A percentile compares a stretch with the other conserved stretches of the same genome.
Evolutionary conservation across 2,113 vertebrate species (phyloP).

Genomic region (Colistium nudipinnis): DNA sequence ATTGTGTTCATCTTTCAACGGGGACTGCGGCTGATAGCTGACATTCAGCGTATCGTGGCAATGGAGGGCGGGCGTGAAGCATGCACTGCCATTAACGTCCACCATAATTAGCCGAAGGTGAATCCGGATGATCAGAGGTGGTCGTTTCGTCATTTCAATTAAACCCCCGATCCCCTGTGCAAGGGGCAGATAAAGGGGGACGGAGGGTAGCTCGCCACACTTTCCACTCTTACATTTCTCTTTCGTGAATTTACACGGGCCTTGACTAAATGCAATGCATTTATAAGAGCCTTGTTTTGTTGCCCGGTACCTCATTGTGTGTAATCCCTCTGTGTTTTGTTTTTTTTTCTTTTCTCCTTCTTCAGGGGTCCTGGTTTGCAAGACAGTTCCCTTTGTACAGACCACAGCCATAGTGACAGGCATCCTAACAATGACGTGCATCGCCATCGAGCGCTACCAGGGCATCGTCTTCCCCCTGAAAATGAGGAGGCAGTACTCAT

Average conservation of each 20-base stretch:
- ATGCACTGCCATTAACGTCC: background rate
- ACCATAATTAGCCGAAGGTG: constrained; percentile 7
- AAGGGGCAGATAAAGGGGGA: background rate
- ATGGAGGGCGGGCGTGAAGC: constrained; percentile 18
- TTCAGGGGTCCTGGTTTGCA: constrained; percentile 84
- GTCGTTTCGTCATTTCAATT: background rate
- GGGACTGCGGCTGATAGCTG: background rate
- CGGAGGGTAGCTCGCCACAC: background rate
- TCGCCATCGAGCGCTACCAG: constrained; percentile 86
- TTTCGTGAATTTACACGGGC: no score
- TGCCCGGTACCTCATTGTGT: background rate
- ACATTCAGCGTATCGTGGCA: constrained; percentile 13
- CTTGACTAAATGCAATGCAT: no score
- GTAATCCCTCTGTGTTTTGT: background rate
- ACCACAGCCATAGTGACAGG: constrained; percentile 86
- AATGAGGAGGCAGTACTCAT: constrained; percentile 84
- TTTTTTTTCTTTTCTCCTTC: constrained; percentile 2
- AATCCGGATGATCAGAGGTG: background rate
- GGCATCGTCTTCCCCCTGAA: constrained; percentile 86
- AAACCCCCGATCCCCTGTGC: background rate
- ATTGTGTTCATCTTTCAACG: background rate
- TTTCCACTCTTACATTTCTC: background rate
- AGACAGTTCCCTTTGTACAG: constrained; percentile 87
- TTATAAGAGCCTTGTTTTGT: no score
- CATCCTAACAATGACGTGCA: constrained; percentile 87